Base-by-base conservation (phyloP, 1,140 invertebrate genomes). In the Augochlora pura region DNA sequence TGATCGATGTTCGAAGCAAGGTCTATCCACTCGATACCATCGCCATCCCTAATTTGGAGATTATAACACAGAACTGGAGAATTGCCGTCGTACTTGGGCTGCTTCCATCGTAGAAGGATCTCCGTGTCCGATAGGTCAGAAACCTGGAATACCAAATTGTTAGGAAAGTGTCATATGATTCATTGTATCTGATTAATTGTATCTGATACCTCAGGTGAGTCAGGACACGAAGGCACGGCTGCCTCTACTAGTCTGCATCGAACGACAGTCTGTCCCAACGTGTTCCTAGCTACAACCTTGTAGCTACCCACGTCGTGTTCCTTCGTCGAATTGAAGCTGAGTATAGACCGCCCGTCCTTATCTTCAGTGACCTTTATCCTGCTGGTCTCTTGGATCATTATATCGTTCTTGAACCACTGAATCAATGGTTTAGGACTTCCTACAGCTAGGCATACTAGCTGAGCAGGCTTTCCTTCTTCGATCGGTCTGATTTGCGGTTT, bases 331-430 rank as follows among this genome's bases (percentile, higher is more conserved):
- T 95, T 94, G 66, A 98, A 95, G 62, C 94, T 94, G 14, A 98
- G 91, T 46, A 97, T 96, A 0, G 96, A 97, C 68, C 97, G 94
- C 0, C 97, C 97, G 49, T 96, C 95, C 32, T 95, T 94, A 77
- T 97, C 96, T 65, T 95, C 95, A 0, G 94, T 94, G 27, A 97
- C 95, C 88, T 96, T 96, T 54, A 98, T 95, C 70, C 97, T 94
- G 80, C 96, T 95, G 39, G 95, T 96, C 90, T 98, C 97, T 7
- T 95, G 95, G 7, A 98, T 91, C 54, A 98, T 96, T 88, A 97
- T 94, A 88, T 98, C 97, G 89, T 98, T 98, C 92, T 97, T 98
- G 92, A 97, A 99, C 98, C 99, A 99, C 83, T 98, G 97, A n/a
- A 99, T 95, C 62, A 94, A 93, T 0, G 98, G 98, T 87, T 96